These are phyloP conservation scores for Pseudomyrmex flavicornis DNA, from an alignment of 1,140 invertebrate species.

Conservation along the genomic window DNA sequence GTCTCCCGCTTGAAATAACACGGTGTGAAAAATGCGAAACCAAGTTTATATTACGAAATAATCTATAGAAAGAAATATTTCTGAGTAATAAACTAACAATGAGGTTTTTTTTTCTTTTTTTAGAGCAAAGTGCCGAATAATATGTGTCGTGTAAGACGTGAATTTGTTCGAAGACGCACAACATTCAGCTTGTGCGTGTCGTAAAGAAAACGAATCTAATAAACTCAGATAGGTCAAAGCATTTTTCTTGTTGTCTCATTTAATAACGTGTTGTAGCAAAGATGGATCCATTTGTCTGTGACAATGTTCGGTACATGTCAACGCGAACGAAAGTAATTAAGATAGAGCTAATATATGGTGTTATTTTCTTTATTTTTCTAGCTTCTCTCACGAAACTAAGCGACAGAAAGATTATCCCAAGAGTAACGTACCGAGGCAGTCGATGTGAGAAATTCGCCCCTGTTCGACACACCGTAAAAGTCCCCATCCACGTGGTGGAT, in stretches of 20 bases:
- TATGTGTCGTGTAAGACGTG: background rate
- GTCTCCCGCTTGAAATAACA: background rate
- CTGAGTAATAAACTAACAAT: too few species aligned
- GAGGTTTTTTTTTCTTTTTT: too few species aligned
- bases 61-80: background rate
- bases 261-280: constrained; percentile 8
- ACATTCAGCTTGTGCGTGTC: background rate
- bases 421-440: constrained; percentile 71
- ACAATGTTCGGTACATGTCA: constrained; percentile 31
- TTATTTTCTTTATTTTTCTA: constrained; percentile 1
- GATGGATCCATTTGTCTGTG: constrained; percentile 56
- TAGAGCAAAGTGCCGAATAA: background rate
- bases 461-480: constrained; percentile 77
- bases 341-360: constrained; percentile 11
- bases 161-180: background rate
- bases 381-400: constrained; percentile 57
- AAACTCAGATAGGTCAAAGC: constrained; percentile 12
- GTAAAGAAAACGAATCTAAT: background rate
- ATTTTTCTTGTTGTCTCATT: constrained; percentile 19
- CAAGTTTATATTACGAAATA: background rate
- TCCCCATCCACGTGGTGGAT: constrained; percentile 70
- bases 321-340: constrained; percentile 57
- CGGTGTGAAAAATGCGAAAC: background rate
- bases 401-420: constrained; percentile 74
- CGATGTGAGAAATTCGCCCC: constrained; percentile 76